Evolutionary conservation across 2,888 invertebrate species (phyloP), one percentile per base, ranked within the genome.

Genomic region (Ceriagrion tenellum): DNA sequence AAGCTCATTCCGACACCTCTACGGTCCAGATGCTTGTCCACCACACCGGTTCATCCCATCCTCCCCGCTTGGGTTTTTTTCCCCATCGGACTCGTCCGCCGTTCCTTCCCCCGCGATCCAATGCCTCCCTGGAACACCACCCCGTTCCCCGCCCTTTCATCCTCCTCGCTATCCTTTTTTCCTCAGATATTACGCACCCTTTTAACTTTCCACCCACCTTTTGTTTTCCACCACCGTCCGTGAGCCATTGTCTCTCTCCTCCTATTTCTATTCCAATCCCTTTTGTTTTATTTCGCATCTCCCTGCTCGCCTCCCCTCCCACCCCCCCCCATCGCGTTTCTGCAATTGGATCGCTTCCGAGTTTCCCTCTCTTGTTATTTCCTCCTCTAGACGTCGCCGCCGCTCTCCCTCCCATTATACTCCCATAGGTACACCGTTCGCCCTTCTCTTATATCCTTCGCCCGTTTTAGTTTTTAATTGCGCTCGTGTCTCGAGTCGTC

Each of bases 1-100:
- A 59, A 93, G 69, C 93, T 93, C 93, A 93, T 93, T 47, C 93
- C 69, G 93, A 74, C 93, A 93, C 93, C 93, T 93, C 93, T 18
- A 26, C 26, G 93, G 40, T 93, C 93, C 93, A 93, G 93, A 93
- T 93, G 47, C 74, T 63, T 74, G 91, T 93, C 47, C 93, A 13
- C 69, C 12, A 10, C 69, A 69, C 69, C 12, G n/a, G 35, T 35
- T 35, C 35, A 13, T 13, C 81, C 81, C 35, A 16, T 35, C 35
- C 81, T 81, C 81, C 26, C 23, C 16, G 13, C 10, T 81, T n/a
- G 30, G 30, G 18, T 18, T 59, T 69, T 69, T 69, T 59, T 81
- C 16, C 35, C 30, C 56, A 12, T 26, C 81, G 6, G 35, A 0
- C 81, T 35, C 81, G 81, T 81, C 81, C 81, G 81, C 69, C 26